Evolutionary conservation across 2,888 invertebrate species (phyloP).

Genomic region (Athetis lepigone): DNA sequence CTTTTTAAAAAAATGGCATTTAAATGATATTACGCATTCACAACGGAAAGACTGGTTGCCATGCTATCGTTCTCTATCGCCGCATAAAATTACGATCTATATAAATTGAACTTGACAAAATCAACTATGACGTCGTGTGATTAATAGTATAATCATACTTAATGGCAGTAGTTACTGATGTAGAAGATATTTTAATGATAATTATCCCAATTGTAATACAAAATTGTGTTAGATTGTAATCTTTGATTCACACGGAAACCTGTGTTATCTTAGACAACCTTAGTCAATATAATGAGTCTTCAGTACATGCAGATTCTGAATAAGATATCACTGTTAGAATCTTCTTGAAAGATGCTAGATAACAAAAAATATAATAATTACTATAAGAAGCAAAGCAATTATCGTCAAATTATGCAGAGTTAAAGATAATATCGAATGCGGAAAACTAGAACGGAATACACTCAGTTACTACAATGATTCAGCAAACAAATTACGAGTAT

Average conservation of each 20-base stretch:
- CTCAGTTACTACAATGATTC: background rate
- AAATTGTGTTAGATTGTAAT: no score
- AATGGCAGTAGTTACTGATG: background rate
- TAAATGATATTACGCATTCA: background rate
- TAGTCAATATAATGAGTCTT: no score
- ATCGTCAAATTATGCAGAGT: slow-evolving; percentile 34
- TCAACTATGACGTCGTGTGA: background rate
- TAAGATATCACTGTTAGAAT: background rate
- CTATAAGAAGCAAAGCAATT: slow-evolving; percentile 3
- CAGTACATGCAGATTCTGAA: background rate
- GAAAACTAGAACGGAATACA: slow-evolving; percentile 12
- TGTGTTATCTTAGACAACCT: background rate
- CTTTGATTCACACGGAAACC: background rate
- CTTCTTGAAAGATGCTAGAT: background rate
- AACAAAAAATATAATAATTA: slow-evolving; percentile 13
- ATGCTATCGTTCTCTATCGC: slow-evolving; percentile 1
- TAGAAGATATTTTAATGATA: background rate
- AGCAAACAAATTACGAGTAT: slow-evolving; percentile 10
- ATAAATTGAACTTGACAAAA: background rate
- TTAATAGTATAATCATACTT: background rate
- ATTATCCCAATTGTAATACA: no score
- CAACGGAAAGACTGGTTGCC: background rate
- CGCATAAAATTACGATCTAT: background rate
- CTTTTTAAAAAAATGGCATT: background rate
- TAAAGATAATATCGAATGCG: slow-evolving; percentile 9